phyloP scores from a whole-genome alignment of 2,888 invertebrate genomes.

The Lasioglossum figueresi region DNA sequence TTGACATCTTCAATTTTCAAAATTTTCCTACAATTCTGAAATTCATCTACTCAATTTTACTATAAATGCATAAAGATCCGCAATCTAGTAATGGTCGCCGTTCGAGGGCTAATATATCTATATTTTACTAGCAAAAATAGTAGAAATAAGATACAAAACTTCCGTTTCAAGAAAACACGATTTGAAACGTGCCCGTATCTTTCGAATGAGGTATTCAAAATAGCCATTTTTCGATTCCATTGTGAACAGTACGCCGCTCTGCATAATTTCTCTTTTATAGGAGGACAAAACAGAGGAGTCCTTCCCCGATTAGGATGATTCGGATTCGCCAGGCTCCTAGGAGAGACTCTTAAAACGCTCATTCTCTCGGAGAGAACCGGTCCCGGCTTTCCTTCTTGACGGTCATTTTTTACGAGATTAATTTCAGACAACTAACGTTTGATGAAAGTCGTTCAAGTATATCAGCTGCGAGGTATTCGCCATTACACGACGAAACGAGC shows the following conservation, averaged over 20 bases:
- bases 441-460: slow-evolving; percentile 72
- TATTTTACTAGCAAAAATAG: background rate
- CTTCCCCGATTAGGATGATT: background rate
- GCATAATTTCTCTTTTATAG: background rate
- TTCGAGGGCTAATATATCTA: too few relatives aligned
- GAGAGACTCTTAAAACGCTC: slow-evolving; percentile 25
- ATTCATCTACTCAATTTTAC: too few relatives aligned
- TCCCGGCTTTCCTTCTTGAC: slow-evolving; percentile 9
- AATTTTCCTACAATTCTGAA: too few relatives aligned
- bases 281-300: background rate
- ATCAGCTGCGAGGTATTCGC: slow-evolving; percentile 73
- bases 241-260: background rate
- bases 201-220: background rate
- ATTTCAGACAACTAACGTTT: slow-evolving; percentile 77
- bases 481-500: slow-evolving; percentile 71
- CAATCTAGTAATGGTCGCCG: too few relatives aligned
- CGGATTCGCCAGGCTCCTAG: background rate
- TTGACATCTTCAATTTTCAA: too few relatives aligned
- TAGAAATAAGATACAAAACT: background rate
- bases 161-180: background rate
- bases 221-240: background rate
- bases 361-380: slow-evolving; percentile 30
- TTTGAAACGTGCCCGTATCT: background rate
- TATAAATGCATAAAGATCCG: too few relatives aligned
- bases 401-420: slow-evolving; percentile 75